Percentiles rank a stretch among this genome's conserved stretches.
Conservation (phyloP, 2,888 invertebrate genomes). For the Epiblema foenella region DNA sequence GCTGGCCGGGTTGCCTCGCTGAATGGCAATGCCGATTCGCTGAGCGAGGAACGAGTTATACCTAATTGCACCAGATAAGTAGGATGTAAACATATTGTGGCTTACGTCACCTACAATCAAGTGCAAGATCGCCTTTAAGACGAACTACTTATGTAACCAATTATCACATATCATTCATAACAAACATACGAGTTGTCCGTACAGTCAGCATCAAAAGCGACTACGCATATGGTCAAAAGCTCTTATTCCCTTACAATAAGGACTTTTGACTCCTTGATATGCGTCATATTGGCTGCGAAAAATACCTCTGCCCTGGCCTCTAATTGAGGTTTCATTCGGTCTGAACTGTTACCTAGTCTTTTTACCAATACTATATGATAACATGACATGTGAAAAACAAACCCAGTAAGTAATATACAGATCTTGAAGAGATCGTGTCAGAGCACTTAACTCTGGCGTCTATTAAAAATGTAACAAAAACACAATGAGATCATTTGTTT, state of each 20-base stretch:
- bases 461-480: slow-evolving; percentile 45
- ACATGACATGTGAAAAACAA: slow-evolving; percentile 1
- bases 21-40: too few relatives aligned
- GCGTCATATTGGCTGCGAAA: not conserved
- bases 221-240: too few relatives aligned
- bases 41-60: too few relatives aligned
- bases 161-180: slow-evolving; percentile 22
- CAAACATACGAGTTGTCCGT: not conserved
- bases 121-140: slow-evolving; percentile 18
- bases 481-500: slow-evolving; percentile 55
- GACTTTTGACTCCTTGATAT: too few relatives aligned
- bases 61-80: slow-evolving; percentile 13
- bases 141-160: slow-evolving; percentile 22
- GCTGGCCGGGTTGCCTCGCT: too few relatives aligned
- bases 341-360: not conserved
- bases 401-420: slow-evolving; percentile 14
- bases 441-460: slow-evolving; percentile 38
- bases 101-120: slow-evolving; percentile 26
- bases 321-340: not conserved
- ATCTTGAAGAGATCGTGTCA: slow-evolving; percentile 32
- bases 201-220: too few relatives aligned
- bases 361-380: not conserved
- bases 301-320: not conserved
- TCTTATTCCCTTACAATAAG: too few relatives aligned
- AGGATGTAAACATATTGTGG: not conserved